Conservation (phyloP, 1,140 invertebrate genomes). For the Parapsyche elsis region DNA sequence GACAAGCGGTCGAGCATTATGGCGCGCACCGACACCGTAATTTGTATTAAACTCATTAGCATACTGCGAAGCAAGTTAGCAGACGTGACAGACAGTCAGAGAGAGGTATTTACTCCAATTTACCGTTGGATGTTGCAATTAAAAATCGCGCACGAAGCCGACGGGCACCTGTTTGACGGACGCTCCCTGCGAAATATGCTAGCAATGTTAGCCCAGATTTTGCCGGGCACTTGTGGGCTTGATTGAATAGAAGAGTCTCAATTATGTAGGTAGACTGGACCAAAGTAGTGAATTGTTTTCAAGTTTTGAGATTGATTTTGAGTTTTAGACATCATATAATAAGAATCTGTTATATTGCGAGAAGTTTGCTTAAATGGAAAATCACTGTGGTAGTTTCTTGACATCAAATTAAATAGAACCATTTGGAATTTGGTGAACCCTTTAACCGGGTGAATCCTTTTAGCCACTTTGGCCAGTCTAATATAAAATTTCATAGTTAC, state of each 20-base stretch:
- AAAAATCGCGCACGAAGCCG: conserved; percentile 12
- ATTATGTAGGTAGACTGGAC: neutral
- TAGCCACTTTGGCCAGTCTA: no score
- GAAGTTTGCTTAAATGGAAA: no score
- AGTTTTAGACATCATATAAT: no score
- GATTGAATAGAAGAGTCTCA: neutral
- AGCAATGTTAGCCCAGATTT: neutral
- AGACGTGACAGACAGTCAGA: neutral
- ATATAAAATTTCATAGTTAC: no score
- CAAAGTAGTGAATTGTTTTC: neutral
- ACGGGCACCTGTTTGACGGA: neutral
- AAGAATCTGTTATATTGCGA: no score
- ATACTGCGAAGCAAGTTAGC: neutral
- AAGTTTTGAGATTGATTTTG: neutral
- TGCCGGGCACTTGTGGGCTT: neutral
- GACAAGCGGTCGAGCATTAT: conserved; percentile 11
- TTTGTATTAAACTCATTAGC: neutral
- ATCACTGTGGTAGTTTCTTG: no score
- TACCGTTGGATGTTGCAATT: conserved; percentile 16
- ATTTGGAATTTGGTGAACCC: no score
- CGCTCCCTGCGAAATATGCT: neutral
- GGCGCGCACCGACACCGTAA: neutral
- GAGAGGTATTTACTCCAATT: conserved; percentile 18
- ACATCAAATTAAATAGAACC: no score
- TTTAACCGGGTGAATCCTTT: no score